A percentile compares a stretch with the other conserved stretches of the same genome.
Evolutionary conservation across 53 echinoderm and acorn worm species (phyloP).

Genomic region (Stichopus horrens): DNA sequence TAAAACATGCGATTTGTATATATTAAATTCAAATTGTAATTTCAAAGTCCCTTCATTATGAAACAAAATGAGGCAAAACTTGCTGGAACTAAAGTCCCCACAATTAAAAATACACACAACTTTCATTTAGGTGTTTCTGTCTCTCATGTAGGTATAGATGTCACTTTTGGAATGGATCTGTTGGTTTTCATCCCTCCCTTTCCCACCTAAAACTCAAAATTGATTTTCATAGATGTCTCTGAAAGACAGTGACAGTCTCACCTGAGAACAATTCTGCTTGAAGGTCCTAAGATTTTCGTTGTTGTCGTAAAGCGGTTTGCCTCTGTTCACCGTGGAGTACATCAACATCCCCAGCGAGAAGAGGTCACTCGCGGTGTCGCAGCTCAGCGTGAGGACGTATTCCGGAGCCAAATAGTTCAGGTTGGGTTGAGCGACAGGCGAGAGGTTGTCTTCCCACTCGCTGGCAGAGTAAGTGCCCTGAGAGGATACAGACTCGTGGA

Average conservation of each 20-base stretch:
- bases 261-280: slow-evolving; percentile 82
- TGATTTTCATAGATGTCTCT: too few relatives aligned
- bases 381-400: slow-evolving; percentile 82
- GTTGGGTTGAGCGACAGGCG: slow-evolving; percentile 74
- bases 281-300: slow-evolving; percentile 75
- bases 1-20: too few relatives aligned
- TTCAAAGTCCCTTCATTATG: too few relatives aligned
- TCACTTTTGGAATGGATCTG: too few relatives aligned
- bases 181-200: too few relatives aligned
- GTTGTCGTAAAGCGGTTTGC: slow-evolving; percentile 79
- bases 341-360: slow-evolving; percentile 94
- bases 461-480: slow-evolving; percentile 68
- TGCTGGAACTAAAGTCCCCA: too few relatives aligned
- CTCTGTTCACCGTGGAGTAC: slow-evolving; percentile 79
- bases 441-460: slow-evolving; percentile 64
- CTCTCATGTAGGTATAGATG: too few relatives aligned
- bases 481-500: background rate
- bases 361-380: slow-evolving; percentile 96
- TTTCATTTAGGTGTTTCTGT: too few relatives aligned
- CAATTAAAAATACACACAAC: too few relatives aligned
- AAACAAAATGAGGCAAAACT: too few relatives aligned
- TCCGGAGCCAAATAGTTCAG: slow-evolving; percentile 93
- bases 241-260: background rate
- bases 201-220: too few relatives aligned
- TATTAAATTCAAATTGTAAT: too few relatives aligned